Base-by-base conservation (phyloP, 2,797 vertebrate genomes). In the Pangasius krempfi region DNA sequence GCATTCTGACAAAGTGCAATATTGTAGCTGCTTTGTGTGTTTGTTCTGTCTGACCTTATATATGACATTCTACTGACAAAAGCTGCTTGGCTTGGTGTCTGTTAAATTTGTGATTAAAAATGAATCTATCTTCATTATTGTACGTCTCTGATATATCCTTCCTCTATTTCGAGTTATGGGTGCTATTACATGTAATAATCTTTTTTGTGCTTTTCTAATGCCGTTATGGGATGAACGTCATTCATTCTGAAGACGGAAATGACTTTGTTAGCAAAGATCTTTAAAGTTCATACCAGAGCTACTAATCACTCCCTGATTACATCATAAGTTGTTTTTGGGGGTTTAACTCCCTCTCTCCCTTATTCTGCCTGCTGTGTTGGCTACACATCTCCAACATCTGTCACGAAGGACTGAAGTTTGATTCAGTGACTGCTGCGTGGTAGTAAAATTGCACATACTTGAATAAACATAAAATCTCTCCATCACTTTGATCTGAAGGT, bases 1-100 rank as follows among this genome's bases (percentile, higher is more conserved):
- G 70, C 89, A 86, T 85, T 87, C 47, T 88, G 91, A 89, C 47
- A 87, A 85, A 79, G 88, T 90, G 87, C 91, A 92, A 90, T 91
- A 91, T 82, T 44, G 86, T 90, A 88, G 90, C 85, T 89, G 89
- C 87, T 91, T n/a, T 86, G 72, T 90, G 54, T 87, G 80, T 88
- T 86, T 72, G 85, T 79, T 88, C 83, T 56, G 50, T 81, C 88
- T 86, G 27, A 86, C 72, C 40, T 89, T 84, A 16, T 84, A 89
- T 83, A 60, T n/a, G 56, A 84, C 81, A 54, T 75, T 89, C 85
- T 85, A 87, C 86, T 88, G 90, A 88, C 88, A 87, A 88, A 89
- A 89, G 89, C 87, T 89, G 85, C 76, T 89, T 87, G 64, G 90
- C 58, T 92, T 92, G 82, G 70, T 88, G 81, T 87, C 85, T 89